Evolutionary conservation across 2,797 vertebrate species (phyloP), one percentile per base, ranked within the genome.

Genomic region (Alectoris magna): DNA sequence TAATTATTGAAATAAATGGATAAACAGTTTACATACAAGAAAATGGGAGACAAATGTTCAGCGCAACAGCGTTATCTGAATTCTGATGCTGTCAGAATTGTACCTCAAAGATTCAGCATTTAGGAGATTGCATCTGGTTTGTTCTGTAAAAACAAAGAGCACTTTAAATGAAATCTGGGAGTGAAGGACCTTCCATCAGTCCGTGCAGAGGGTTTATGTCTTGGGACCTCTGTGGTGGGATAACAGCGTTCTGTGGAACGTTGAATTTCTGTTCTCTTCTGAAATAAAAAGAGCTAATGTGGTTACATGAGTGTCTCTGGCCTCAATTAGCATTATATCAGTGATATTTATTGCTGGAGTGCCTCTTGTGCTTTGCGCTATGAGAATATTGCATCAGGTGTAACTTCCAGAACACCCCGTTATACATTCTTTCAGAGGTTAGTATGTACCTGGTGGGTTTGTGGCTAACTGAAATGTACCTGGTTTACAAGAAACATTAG

Each of bases 391-490:
- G 79, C 46, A 83, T 53, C 38, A 34, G 62, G 56, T 72, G 10
- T n/a, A 49, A 59, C 38, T 79, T 79, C 41, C 82, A 43, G 13
- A 62, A 38, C 0, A 0, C 39, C 26, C 68, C 29, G 22, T 69
- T 38, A 44, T 9, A n/a, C 38, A 8, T 81, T 49, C 60, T 87
- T 88, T 84, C 34, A 16, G 85, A 84, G 74, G n/a, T 39, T 3
- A 14, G 16, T 24, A 46, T 64, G 58, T 63, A 73, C 22, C 59
- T 89, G 67, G 43, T 46, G 29, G 82, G 63, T 87, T 82, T 95
- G 92, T 70, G 73, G 67, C 89, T 58, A 64, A 82, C 89, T 82
- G 93, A 92, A 74, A 84, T 0, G 14, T 71, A 60, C 81, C 66
- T 87, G 69, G 55, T 51, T 68, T 48, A 60, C 3, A 2, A 76